Conservation (phyloP, 2,797 vertebrate genomes). For the Sebastes taczanowskii region DNA sequence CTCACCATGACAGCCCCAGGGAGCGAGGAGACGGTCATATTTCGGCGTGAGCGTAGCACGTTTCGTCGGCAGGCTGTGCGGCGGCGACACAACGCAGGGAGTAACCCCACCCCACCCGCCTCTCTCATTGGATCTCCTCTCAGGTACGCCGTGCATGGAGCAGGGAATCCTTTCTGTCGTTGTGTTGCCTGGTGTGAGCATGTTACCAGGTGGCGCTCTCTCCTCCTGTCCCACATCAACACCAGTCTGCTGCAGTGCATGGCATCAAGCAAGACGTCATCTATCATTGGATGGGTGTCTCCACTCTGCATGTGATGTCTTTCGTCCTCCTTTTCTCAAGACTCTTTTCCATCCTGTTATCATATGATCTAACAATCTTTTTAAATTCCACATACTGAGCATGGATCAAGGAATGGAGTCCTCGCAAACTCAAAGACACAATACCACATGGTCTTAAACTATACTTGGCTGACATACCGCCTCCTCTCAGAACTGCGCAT, state of each 20-base stretch:
- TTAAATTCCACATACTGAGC: slow-evolving; percentile 31
- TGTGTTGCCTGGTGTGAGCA: slow-evolving; percentile 49
- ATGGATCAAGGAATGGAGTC: slow-evolving; percentile 34
- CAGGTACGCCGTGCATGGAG: slow-evolving; percentile 88
- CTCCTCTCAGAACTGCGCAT: slow-evolving; percentile 29
- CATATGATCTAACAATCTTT: slow-evolving; percentile 23
- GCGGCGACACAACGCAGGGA: slow-evolving; percentile 99
- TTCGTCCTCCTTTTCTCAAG: slow-evolving; percentile 41
- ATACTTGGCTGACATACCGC: slow-evolving; percentile 3
- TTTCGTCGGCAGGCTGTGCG: slow-evolving; percentile 99
- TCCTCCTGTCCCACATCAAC: slow-evolving; percentile 16
- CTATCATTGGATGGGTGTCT: slow-evolving; percentile 24
- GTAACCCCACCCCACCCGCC: slow-evolving; percentile 96
- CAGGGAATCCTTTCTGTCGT: slow-evolving; percentile 10
- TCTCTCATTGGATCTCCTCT: slow-evolving; percentile 99
- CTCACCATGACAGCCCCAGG: slow-evolving; percentile 88
- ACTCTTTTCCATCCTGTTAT: slow-evolving; percentile 39
- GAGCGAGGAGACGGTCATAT: slow-evolving; percentile 95
- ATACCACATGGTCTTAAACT: slow-evolving; percentile 21
- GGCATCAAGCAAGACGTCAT: slow-evolving; percentile 30
- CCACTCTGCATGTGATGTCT: slow-evolving; percentile 55
- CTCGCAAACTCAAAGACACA: slow-evolving; percentile 18
- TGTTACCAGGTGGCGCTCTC: slow-evolving; percentile 35
- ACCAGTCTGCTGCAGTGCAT: slow-evolving; percentile 39
- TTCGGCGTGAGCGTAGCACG: slow-evolving; percentile 97